Conservation (phyloP, 2,888 invertebrate genomes). For the Trissolcus brochymenae region DNA sequence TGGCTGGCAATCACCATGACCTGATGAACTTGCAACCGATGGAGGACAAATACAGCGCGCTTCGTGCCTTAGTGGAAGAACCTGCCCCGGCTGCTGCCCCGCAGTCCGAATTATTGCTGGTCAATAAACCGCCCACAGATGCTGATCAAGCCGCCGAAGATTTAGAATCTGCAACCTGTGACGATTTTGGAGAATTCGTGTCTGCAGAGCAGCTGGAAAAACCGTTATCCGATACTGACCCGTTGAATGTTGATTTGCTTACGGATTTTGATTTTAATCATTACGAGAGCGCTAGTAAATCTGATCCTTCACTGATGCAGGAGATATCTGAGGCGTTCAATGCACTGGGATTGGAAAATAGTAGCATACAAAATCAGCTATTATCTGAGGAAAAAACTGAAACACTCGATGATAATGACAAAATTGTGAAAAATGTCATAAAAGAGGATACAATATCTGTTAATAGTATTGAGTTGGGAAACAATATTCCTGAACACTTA, state of each 20-base stretch:
- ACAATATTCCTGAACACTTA: constrained; percentile 64
- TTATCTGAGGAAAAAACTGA: constrained; percentile 64
- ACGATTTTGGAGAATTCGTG: constrained; percentile 77
- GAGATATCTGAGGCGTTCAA: constrained; percentile 69
- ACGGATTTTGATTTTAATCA: constrained; percentile 67
- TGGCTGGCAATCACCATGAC: constrained; percentile 63
- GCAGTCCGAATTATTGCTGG: constrained; percentile 32
- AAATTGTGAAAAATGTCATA: constrained; percentile 61
- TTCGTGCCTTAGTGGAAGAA: constrained; percentile 74
- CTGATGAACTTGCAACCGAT: constrained; percentile 72
- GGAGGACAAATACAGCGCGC: constrained; percentile 77
- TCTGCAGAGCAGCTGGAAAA: constrained; percentile 69
- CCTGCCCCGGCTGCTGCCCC: constrained; percentile 40
- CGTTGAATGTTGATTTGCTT: constrained; percentile 64
- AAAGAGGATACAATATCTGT: constrained; percentile 72
- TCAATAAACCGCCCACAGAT: constrained; percentile 23
- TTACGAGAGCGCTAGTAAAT: constrained; percentile 57
- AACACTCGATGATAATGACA: constrained; percentile 66
- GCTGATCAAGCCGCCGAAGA: constrained; percentile 36
- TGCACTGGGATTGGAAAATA: constrained; percentile 66
- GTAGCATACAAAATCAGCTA: constrained; percentile 55
- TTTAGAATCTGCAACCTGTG: constrained; percentile 61
- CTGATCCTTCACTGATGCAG: constrained; percentile 64
- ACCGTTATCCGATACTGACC: constrained; percentile 42
- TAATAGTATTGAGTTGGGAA: constrained; percentile 72